Evolutionary conservation across 2,888 invertebrate species (phyloP), one percentile per base, ranked within the genome.

Genomic region (Spodoptera picta): DNA sequence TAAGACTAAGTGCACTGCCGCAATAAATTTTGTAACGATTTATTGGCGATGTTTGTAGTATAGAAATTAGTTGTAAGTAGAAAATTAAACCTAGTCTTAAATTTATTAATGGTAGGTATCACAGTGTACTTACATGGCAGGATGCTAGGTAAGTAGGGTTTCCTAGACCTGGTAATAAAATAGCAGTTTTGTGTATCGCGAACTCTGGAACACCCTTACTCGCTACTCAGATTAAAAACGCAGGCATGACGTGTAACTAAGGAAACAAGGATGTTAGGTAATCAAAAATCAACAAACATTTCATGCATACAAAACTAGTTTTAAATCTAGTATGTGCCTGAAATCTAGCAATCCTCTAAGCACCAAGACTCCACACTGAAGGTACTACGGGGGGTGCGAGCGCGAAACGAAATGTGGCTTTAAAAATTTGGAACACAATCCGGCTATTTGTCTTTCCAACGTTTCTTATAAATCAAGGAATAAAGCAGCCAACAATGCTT

Each of bases 371-470:
- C 48, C 48, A 76, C 83, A 77, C 87, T 79, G 80, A 88, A 88
- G 87, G 88, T 90, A 83, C 77, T 70, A 72, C 74, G 89, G 90
- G 92, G 69, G 92, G 92, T 87, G 91, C 90, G 93, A 91, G 90
- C 90, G 94, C 93, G 95, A 96, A 96, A 96, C 95, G 95, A 96
- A 96, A 96, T 96, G 96, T 95, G 96, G 96, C 96, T 96, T 96
- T 96, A 96, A 96, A 96, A 96, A 96, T 96, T 96, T 96, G 96
- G 96, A 95, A 96, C 96, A 96, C 96, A 96, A 96, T 96, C 96
- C 96, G 93, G 95, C 96, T 96, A 96, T 96, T 96, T 96, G 96
- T 96, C 96, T 96, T 96, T 95, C 95, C 94, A 95, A 96, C 95
- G 96, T 95, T 95, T 95, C 95, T 95, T 95, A 96, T 96, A 96